Percentiles rank a stretch among this genome's conserved stretches.
Conservation (phyloP, 2,888 invertebrate genomes). For the Arctia plantaginis region DNA sequence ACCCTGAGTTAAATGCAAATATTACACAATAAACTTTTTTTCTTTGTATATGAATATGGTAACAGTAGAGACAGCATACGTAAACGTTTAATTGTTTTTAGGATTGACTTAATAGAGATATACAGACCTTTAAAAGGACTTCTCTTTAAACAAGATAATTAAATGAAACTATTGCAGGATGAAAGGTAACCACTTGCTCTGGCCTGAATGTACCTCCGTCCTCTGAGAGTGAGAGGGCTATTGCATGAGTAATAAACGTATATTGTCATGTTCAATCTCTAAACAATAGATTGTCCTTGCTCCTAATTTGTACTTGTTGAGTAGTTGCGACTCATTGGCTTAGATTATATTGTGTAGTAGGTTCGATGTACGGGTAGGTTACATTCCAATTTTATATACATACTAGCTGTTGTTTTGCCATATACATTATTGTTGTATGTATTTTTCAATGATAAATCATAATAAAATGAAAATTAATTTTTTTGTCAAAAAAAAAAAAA, state of each 20-base stretch:
- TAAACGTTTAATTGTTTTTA: too few species aligned
- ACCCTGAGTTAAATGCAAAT: too few species aligned
- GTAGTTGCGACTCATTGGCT: neutral
- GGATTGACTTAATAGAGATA: too few species aligned
- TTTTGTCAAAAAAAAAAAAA: too few species aligned
- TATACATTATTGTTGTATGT: too few species aligned
- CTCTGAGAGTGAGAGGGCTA: neutral
- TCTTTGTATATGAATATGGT: too few species aligned
- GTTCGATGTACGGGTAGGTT: conserved; percentile 19
- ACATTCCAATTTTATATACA: neutral
- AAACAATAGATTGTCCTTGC: conserved; percentile 23
- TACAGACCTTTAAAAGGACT: too few species aligned
- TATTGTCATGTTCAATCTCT: neutral
- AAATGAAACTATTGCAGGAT: neutral
- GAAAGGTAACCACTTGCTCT: neutral
- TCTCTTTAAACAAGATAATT: neutral
- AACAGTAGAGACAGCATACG: too few species aligned
- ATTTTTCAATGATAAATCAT: too few species aligned
- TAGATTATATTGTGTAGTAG: conserved; percentile 3
- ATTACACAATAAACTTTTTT: too few species aligned
- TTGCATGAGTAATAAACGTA: conserved; percentile 5
- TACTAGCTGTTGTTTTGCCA: too few species aligned
- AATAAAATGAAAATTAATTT: too few species aligned
- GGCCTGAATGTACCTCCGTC: neutral
- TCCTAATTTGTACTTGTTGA: conserved; percentile 21